Conservation (phyloP, 2,888 invertebrate genomes). For the Hirtodrosophila duncani region DNA sequence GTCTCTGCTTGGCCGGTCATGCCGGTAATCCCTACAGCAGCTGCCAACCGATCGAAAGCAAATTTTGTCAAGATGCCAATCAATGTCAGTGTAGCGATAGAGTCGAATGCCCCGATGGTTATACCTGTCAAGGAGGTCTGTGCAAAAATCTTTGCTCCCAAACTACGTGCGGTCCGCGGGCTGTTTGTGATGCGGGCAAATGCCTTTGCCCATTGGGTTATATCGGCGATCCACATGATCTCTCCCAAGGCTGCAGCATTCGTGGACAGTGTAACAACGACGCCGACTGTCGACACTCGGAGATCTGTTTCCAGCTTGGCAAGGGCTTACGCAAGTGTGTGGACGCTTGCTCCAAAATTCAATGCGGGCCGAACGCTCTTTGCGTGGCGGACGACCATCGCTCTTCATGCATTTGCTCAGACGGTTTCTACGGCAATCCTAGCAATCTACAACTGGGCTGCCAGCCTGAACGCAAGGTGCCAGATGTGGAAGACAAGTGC, state of each 20-base stretch:
- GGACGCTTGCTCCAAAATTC: conserved; percentile 91
- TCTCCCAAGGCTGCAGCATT: conserved; percentile 84
- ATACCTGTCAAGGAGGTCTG: conserved; percentile 84
- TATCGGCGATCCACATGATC: conserved; percentile 86
- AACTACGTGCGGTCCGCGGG: conserved; percentile 88
- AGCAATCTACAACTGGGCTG: conserved; percentile 89
- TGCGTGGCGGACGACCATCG: conserved; percentile 91
- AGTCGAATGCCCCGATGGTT: conserved; percentile 87
- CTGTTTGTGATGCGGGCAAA: conserved; percentile 87
- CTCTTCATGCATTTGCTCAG: conserved; percentile 90
- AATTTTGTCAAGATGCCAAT: conserved; percentile 84
- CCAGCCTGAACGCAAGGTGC: conserved; percentile 83
- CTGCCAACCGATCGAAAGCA: conserved; percentile 85
- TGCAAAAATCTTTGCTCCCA: conserved; percentile 88
- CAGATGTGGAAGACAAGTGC: conserved; percentile 82
- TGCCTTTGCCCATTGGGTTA: conserved; percentile 90
- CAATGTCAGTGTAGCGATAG: conserved; percentile 85
- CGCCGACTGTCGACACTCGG: conserved; percentile 88
- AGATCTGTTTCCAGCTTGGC: conserved; percentile 92
- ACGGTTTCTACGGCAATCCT: conserved; percentile 90
- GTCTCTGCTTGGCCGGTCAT: conserved; percentile 90
- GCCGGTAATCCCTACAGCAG: conserved; percentile 92
- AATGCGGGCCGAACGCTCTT: conserved; percentile 93
- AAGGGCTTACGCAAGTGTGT: conserved; percentile 89
- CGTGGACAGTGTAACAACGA: conserved; percentile 89